Evolutionary conservation across 1,140 invertebrate genomes (phyloP), one percentile per base, ranked within the genome.

Genomic region (Triops cancriformis): DNA sequence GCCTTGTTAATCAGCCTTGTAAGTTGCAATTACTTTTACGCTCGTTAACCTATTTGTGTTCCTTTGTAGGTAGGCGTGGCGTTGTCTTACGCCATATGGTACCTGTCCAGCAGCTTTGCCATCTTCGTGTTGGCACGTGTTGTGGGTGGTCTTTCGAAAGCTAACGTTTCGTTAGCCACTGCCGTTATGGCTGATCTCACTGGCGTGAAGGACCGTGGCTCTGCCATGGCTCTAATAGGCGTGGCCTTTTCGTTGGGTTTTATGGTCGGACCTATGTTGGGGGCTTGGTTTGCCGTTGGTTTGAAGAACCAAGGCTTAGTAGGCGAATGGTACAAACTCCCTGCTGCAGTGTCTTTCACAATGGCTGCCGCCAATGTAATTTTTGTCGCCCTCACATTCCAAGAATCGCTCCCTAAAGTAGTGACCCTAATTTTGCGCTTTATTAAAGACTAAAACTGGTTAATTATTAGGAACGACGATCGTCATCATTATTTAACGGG

Each of bases 231-330:
- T 23, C 84, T 98, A 41, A 92, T 99, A 79, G 98, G 98, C 18
- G 91, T 98, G 82, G 96, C 97, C 6, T 99, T 99, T 87, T 98
- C 97, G 0, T 85, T 99, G 77, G 97, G 96, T 18, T 99, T 99
- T 85, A 94, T 98, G 80, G 85, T 98, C 79, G 97, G 98, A 0
- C 98, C 97, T 27, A 87, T 96, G 82, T 95, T 98, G 82, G 97
- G 97, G 26, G 98, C 96, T 11, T 86, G 90, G 81, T 98, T 98
- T 86, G 91, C 96, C 1, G 88, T 89, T 80, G 90, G 91, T 1
- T 83, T 84, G 76, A 79, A 86, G 84, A 80, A 82, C 51, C 85
- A 85, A 74, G 85, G 86, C 64, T 18, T 43, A 76, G 72, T 26
- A 74, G 88, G 87, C 37, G 84, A 89, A 10, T 97, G 96, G 91